Evolutionary conservation across 2,888 invertebrate species (phyloP).

Genomic region (Ochropleura plecta): DNA sequence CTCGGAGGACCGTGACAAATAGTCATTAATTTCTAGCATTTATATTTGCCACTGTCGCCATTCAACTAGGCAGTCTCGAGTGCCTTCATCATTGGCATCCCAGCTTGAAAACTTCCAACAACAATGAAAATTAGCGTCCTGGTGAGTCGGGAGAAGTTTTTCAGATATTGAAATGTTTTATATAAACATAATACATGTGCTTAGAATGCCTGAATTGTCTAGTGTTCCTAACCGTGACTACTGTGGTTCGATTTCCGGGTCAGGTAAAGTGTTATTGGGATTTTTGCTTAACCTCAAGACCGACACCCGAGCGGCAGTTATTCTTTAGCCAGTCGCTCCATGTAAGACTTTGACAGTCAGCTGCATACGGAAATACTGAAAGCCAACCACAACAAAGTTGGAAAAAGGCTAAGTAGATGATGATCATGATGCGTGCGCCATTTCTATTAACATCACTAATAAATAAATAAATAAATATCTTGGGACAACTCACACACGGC

Average conservation of each 20-base stretch:
- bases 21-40: constrained; percentile 36
- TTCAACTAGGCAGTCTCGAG: constrained; percentile 34
- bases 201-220: not conserved
- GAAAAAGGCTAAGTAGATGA: not conserved
- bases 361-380: not conserved
- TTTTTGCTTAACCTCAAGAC: too few species aligned
- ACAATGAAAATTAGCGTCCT: constrained; percentile 35
- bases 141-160: constrained; percentile 33
- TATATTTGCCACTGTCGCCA: constrained; percentile 27
- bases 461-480: too few species aligned
- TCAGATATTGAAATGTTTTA: not conserved
- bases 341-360: not conserved
- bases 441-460: not conserved
- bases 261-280: too few species aligned
- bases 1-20: constrained; percentile 42
- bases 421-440: not conserved
- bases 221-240: too few species aligned
- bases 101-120: constrained; percentile 19
- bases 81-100: constrained; percentile 26
- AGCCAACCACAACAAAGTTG: not conserved
- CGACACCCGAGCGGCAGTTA: too few species aligned
- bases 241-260: too few species aligned
- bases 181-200: not conserved
- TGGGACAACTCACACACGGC: too few species aligned
- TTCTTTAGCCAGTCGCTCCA: not conserved